Conservation (phyloP, 2,888 invertebrate species). For the Spicauda simplicius region DNA sequence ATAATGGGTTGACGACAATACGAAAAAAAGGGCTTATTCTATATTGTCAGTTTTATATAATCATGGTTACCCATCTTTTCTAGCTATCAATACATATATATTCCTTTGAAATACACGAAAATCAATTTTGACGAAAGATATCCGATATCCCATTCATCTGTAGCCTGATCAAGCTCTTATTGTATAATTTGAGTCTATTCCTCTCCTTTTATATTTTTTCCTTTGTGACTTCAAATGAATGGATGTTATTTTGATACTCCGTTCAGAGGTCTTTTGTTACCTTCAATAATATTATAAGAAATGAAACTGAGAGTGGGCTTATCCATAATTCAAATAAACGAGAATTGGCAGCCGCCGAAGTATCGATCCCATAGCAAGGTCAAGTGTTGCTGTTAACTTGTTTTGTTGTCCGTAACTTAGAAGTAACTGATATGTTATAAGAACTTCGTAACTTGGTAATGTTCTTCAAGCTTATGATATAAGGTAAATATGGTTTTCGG, state of each 20-base stretch:
- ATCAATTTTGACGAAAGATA: too few species aligned
- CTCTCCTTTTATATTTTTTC: neutral
- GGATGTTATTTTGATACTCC: neutral
- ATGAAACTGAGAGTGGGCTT: constrained; percentile 9
- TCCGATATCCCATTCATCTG: too few species aligned
- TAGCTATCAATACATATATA: too few species aligned
- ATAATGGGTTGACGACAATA: too few species aligned
- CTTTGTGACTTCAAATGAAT: neutral
- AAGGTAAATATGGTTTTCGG: too few species aligned
- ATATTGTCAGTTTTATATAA: too few species aligned
- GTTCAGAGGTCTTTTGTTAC: constrained; percentile 1
- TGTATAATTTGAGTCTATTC: neutral
- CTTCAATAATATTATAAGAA: constrained; percentile 10
- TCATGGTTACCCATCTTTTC: too few species aligned
- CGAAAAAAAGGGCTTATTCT: too few species aligned
- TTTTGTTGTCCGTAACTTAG: constrained; percentile 6
- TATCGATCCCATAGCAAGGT: constrained; percentile 23
- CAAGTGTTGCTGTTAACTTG: constrained; percentile 5
- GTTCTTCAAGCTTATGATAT: neutral
- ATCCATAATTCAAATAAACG: constrained; percentile 27
- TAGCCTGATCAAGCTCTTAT: too few species aligned
- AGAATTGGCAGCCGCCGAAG: constrained; percentile 14
- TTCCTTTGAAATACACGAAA: too few species aligned
- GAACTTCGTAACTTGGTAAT: neutral
- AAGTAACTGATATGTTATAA: constrained; percentile 1